phyloP scores from a whole-genome alignment of 2,888 invertebrate species.

The Drosophila mulleri region DNA sequence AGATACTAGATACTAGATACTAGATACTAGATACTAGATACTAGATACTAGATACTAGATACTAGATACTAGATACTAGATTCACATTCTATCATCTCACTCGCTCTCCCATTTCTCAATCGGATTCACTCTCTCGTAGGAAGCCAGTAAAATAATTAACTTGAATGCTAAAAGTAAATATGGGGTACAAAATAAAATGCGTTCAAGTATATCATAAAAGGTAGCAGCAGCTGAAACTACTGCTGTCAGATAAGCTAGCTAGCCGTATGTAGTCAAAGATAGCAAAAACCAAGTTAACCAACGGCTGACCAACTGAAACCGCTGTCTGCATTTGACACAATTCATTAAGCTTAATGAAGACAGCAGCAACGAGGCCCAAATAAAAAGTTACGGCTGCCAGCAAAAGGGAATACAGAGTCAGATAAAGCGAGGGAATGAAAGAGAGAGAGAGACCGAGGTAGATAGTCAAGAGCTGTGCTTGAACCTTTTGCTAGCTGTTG shows the following conservation, averaged over 20 bases:
- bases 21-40: conserved; percentile 1
- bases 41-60: conserved; percentile 1
- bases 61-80: conserved; percentile 1
- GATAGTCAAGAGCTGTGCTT: conserved; percentile 15
- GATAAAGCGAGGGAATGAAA: conserved; percentile 9
- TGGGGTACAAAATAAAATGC: conserved; percentile 17
- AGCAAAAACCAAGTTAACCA: conserved; percentile 15
- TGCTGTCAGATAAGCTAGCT: conserved; percentile 25
- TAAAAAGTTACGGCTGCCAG: conserved; percentile 44
- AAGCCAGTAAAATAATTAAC: conserved; percentile 68
- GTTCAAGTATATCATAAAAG: conserved; percentile 31
- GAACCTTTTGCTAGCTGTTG: conserved; percentile 66
- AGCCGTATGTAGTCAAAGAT: conserved; percentile 26
- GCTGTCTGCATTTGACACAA: conserved; percentile 73
- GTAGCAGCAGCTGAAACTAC: conserved; percentile 31
- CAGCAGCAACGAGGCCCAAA: conserved; percentile 47
- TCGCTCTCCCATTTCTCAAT: background rate
- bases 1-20: background rate
- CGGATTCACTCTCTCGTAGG: background rate
- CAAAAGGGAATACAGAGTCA: conserved; percentile 3
- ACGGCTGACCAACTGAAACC: conserved; percentile 47
- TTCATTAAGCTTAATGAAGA: conserved; percentile 83
- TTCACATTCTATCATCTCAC: background rate
- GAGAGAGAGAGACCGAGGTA: background rate
- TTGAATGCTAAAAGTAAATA: conserved; percentile 58